Evolutionary conservation across 1,140 invertebrate species (phyloP), one percentile per base, ranked within the genome.

Genomic region (Sitodiplosis mosellana): DNA sequence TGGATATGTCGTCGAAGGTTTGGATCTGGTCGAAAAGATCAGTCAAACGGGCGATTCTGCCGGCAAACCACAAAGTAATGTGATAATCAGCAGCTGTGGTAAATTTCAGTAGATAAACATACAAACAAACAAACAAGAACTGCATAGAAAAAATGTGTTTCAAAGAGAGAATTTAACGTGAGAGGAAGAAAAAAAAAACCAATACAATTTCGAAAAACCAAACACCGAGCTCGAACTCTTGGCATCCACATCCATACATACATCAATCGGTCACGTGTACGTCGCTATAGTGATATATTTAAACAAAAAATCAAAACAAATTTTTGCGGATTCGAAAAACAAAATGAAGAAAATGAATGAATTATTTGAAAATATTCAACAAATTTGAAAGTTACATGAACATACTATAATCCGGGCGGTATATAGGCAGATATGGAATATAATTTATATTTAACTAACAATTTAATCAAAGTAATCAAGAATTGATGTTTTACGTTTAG

Each of bases 11-110:
- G 73, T 86, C 42, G 81, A 86, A 55, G 84, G 84, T 1, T 68
- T 88, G 27, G 83, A 86, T 55, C 64, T 87, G 33, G 76, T 87
- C 20, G 83, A 87, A 56, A 81, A 79, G 56, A 81, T 87, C 53
- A 81, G 81, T 42, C 77, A 78, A 48, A 79, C 73, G 51, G 81
- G 82, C 46, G 81, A 85, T 62, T 74, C 77, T 46, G 74, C 77
- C 37, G 83, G 83, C 36, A 83, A 83, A 60, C 82, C 83, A 19
- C 79, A 75, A 33, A 80, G 80, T 64, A 76, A 72, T 55, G 80
- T 84, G 56, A 60, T 80, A 50, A 83, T 87, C 55, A 71, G 76
- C 15, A 78, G 77, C 63, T 87, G 82, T 62, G 83, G 82, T 49
- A 79, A 81, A 61, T 74, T 80, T 63, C 72, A 75, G 68, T 52